Evolutionary conservation across 2,888 invertebrate species (phyloP).

Genomic region (Tetragonula carbonaria): DNA sequence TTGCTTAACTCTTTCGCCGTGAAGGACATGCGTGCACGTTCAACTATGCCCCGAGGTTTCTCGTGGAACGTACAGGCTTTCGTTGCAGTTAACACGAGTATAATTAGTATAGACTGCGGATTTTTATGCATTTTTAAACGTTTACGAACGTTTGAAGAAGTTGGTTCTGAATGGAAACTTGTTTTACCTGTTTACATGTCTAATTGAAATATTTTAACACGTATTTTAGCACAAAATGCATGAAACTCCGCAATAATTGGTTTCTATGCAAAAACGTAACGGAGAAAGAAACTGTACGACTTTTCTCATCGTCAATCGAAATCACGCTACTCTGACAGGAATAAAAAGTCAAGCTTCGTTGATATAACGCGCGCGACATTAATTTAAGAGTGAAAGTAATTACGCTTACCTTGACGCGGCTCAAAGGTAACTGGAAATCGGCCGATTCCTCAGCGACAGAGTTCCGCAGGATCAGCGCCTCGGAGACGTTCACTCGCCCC

Average conservation of each 20-base stretch:
- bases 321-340: too few species aligned
- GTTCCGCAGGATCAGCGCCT: constrained; percentile 76
- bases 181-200: too few species aligned
- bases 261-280: not conserved
- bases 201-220: too few species aligned
- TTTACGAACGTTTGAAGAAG: too few species aligned
- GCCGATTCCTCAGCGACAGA: constrained; percentile 67
- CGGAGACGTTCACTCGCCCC: constrained; percentile 77
- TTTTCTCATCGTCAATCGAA: too few species aligned
- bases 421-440: constrained; percentile 78
- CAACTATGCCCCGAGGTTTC: not conserved
- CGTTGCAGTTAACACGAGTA: not conserved
- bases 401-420: constrained; percentile 78
- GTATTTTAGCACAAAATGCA: too few species aligned
- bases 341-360: too few species aligned
- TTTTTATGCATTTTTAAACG: too few species aligned
- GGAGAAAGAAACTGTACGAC: too few species aligned
- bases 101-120: too few species aligned
- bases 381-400: constrained; percentile 47
- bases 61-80: not conserved
- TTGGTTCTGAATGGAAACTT: too few species aligned
- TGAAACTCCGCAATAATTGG: too few species aligned
- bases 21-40: not conserved
- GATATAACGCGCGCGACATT: not conserved
- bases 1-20: constrained; percentile 9